A percentile compares a stretch with the other conserved stretches of the same genome.
Conservation (phyloP, 1,140 invertebrate genomes). For the Monochamus saltuarius region DNA sequence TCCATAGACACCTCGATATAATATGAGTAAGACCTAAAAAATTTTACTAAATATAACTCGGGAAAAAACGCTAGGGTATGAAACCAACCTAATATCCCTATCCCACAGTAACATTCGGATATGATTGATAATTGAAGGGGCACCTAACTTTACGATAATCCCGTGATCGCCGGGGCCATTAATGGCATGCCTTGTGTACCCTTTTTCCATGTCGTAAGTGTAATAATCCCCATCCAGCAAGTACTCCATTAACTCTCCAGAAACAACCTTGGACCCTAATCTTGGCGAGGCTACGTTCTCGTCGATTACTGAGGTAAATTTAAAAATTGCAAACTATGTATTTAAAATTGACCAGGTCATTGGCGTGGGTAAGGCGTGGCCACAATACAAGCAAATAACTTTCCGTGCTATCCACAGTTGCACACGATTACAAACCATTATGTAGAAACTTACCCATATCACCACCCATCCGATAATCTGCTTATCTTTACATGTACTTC, state of each 20-base stretch:
- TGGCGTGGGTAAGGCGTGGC: no score
- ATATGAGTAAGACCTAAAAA: conserved; percentile 87
- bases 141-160: conserved; percentile 86
- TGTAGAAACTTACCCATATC: background rate
- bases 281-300: conserved; percentile 85
- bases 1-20: conserved; percentile 96
- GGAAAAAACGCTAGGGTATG: no score
- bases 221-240: conserved; percentile 84
- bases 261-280: conserved; percentile 77
- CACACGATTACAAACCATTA: background rate
- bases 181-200: conserved; percentile 91
- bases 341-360: no score
- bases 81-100: conserved; percentile 73
- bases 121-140: conserved; percentile 90
- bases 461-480: no score
- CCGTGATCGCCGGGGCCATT: conserved; percentile 76
- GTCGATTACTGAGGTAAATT: conserved; percentile 68
- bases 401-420: background rate
- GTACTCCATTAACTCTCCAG: conserved; percentile 83
- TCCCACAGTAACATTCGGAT: conserved; percentile 94
- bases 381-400: no score
- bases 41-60: background rate
- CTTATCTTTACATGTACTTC: no score
- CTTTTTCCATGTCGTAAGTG: conserved; percentile 89
- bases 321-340: no score